Evolutionary conservation across 2,888 invertebrate genomes (phyloP).

Genomic region (Prosopocoilus inquinatus): DNA sequence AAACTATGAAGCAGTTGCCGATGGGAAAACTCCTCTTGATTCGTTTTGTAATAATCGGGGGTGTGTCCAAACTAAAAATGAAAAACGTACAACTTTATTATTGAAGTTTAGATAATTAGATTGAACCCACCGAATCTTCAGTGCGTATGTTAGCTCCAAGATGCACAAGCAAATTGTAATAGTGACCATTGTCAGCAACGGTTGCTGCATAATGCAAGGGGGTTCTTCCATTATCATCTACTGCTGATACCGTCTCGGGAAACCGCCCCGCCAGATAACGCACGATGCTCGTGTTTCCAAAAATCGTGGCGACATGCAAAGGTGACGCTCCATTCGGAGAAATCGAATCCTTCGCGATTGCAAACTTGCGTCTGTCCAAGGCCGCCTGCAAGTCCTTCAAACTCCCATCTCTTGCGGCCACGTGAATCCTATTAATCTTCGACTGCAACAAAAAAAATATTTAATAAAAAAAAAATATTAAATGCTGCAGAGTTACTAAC

Average conservation of each 20-base stretch:
- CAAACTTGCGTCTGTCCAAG: conserved; percentile 85
- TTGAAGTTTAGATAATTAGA: neutral
- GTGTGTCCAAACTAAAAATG: conserved; percentile 69
- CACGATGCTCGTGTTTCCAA: conserved; percentile 78
- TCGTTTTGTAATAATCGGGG: conserved; percentile 75
- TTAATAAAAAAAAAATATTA: neutral
- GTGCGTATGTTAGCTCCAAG: conserved; percentile 82
- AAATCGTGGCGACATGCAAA: conserved; percentile 80
- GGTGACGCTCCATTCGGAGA: conserved; percentile 84
- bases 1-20: conserved; percentile 66
- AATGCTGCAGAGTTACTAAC: conserved; percentile 51
- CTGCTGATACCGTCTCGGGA: conserved; percentile 78
- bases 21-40: conserved; percentile 67
- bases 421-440: conserved; percentile 86
- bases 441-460: conserved; percentile 55
- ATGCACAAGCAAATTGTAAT: conserved; percentile 80
- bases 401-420: conserved; percentile 81
- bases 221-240: conserved; percentile 77
- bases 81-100: neutral
- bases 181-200: conserved; percentile 81
- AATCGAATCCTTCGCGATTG: conserved; percentile 79
- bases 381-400: conserved; percentile 81
- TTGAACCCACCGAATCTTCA: conserved; percentile 74
- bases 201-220: conserved; percentile 86
- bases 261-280: conserved; percentile 74